Conservation (phyloP, 2,888 invertebrate genomes). For the Buathra laborator region DNA sequence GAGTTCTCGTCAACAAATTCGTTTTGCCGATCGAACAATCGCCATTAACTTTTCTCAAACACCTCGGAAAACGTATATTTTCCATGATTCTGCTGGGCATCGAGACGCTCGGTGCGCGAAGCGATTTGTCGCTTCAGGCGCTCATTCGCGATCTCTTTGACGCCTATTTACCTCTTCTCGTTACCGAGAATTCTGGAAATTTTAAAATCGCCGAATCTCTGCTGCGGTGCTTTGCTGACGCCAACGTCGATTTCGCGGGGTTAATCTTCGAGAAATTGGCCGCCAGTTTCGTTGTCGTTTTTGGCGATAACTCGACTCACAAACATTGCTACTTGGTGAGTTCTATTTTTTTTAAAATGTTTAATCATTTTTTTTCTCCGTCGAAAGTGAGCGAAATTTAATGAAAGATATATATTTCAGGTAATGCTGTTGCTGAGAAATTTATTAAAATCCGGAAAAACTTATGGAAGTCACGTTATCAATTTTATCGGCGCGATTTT, state of each 20-base stretch:
- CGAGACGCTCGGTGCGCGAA: conserved; percentile 77
- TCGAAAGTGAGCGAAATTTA: neutral
- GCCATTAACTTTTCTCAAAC: conserved; percentile 70
- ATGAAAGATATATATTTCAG: conserved; percentile 68
- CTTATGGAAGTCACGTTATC: conserved; percentile 72
- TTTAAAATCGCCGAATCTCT: conserved; percentile 78
- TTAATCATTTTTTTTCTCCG: conserved; percentile 15
- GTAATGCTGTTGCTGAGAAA: conserved; percentile 79
- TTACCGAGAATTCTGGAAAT: conserved; percentile 73
- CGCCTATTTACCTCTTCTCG: conserved; percentile 79
- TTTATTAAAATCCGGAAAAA: conserved; percentile 75
- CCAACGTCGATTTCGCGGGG: conserved; percentile 74
- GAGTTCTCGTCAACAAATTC: conserved; percentile 77
- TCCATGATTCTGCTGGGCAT: conserved; percentile 81
- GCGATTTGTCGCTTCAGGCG: conserved; percentile 79
- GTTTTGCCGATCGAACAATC: conserved; percentile 79
- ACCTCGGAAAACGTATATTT: conserved; percentile 80
- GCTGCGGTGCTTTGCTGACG: conserved; percentile 79
- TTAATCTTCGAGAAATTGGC: conserved; percentile 78
- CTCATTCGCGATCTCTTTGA: conserved; percentile 81
- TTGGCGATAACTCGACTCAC: conserved; percentile 78
- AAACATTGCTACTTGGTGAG: conserved; percentile 81
- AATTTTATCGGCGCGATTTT: conserved; percentile 78
- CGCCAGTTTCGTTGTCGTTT: conserved; percentile 76
- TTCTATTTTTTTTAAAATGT: conserved; percentile 34